Evolutionary conservation across 2,113 vertebrate species (phyloP), one percentile per base, ranked within the genome.

Genomic region (Pangasianodon hypophthalmus): DNA sequence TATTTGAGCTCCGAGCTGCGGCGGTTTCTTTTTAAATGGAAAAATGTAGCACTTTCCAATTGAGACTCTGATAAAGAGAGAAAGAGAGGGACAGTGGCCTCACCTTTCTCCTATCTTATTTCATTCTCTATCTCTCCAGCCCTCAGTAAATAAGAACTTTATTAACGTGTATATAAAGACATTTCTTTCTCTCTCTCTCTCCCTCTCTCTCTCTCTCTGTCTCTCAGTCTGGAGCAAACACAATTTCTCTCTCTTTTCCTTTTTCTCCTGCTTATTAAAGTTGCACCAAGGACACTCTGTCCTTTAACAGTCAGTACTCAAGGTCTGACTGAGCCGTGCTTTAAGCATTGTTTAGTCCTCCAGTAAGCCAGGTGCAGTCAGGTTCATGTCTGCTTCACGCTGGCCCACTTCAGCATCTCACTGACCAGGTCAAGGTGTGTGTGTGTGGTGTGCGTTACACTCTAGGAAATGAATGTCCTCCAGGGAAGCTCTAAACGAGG

Each of bases 401-500:
- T 86, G 89, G n/a, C 79, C 80, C 79, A 90, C 64, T 64, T 80
- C 85, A 83, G 58, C 81, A 80, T 50, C 56, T 90, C 37, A 86
- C 60, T 88, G 46, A 89, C 87, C 81, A 81, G 73, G 73, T 37
- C 37, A n/a, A 46, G 82, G 37, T 44, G 56, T 60, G 54, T 80
- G 86, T 46, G 73, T 44, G 64, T 75, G 73, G 24, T 21, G 58
- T 73, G 48, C 46, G 46, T 80, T 86, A 60, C 67, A 89, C 84
- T 89, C 85, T 18, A 87, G 84, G 84, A 92, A 93, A 91, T 91
- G 94, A 95, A 94, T 95, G 93, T 94, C 94, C 93, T 94, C 94
- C 92, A 91, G 93, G 89, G 87, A 92, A 88, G 90, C 90, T 91
- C 88, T 93, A 94, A 95, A 94, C 94, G 92, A 95, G 92, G 94